These are phyloP conservation scores for Pocillopora grandis DNA, from an alignment of 92 coral and sea anemone genomes.

Conservation along the genomic window DNA sequence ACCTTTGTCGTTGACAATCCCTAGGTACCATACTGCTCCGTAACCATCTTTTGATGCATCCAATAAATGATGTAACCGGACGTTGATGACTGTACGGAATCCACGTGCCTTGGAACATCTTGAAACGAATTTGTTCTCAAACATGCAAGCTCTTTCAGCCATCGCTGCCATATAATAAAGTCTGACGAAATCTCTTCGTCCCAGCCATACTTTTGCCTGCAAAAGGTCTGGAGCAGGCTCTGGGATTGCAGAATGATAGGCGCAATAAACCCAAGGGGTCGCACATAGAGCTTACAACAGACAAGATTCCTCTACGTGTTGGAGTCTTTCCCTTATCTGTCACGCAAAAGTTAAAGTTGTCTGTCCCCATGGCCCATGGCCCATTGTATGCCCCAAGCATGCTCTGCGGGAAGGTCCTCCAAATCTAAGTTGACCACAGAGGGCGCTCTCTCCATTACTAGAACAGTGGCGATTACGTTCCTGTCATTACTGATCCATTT, in stretches of 20 bases:
- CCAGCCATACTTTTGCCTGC: conserved; percentile 2
- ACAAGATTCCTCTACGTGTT: conserved; percentile 35
- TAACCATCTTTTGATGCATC: conserved; percentile 1
- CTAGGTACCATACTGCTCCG: conserved; percentile 13
- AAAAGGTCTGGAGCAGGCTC: conserved; percentile 16
- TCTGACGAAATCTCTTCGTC: conserved; percentile 14
- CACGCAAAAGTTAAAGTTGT: neutral
- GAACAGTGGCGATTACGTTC: conserved; percentile 8
- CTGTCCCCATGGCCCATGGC: neutral
- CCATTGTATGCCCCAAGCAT: too few species aligned
- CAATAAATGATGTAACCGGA: conserved; percentile 14
- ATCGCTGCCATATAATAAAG: neutral
- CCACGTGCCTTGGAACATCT: conserved; percentile 19
- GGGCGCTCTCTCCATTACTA: neutral
- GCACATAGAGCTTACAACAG: conserved; percentile 32
- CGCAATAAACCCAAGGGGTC: conserved; percentile 24
- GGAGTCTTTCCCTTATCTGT: neutral
- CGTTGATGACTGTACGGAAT: neutral
- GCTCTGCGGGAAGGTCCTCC: conserved; percentile 19
- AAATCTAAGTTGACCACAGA: conserved; percentile 17
- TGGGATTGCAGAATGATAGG: conserved; percentile 28
- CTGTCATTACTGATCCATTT: conserved; percentile 28
- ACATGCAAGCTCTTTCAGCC: conserved; percentile 21
- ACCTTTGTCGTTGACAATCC: neutral
- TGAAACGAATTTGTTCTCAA: neutral